These are phyloP conservation scores for Harpagus bidentatus DNA, from an alignment of 2,113 vertebrate species.

Conservation along the genomic window DNA sequence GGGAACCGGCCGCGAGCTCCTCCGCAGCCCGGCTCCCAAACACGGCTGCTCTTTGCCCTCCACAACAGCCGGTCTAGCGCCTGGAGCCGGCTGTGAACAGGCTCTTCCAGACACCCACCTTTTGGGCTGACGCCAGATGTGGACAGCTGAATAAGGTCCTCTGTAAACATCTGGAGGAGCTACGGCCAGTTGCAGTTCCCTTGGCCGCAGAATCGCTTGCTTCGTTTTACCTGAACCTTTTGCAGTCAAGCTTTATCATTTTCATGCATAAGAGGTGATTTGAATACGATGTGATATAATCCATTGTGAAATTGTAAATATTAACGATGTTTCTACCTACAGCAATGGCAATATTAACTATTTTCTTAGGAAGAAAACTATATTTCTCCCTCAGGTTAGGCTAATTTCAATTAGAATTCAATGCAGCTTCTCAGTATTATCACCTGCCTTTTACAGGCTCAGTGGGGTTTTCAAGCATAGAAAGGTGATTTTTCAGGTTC, in stretches of 20 bases:
- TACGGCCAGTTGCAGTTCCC: not conserved
- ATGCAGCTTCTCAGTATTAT: not conserved
- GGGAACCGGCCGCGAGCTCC: not conserved
- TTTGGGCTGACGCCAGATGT: not conserved
- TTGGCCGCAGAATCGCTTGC: not conserved
- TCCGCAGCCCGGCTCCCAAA: accelerated
- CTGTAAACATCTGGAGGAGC: not conserved
- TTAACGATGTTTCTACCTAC: not conserved
- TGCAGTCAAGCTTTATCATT: not conserved
- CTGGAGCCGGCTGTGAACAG: not conserved
- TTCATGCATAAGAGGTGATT: not conserved
- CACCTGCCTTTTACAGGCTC: not conserved
- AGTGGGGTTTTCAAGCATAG: not conserved
- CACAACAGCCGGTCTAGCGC: not conserved
- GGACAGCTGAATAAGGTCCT: not conserved
- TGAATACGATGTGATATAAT: not conserved
- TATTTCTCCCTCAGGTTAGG: not conserved
- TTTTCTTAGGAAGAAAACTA: not conserved
- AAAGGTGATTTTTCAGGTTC: not conserved
- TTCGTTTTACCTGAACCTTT: not conserved
- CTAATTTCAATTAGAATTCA: not conserved
- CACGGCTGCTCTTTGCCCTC: not conserved
- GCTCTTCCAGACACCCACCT: not conserved
- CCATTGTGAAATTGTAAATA: not conserved
- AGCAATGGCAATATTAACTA: not conserved